phyloP scores from a whole-genome alignment of 2,113 vertebrate genomes.

The Struthidea cinerea region DNA sequence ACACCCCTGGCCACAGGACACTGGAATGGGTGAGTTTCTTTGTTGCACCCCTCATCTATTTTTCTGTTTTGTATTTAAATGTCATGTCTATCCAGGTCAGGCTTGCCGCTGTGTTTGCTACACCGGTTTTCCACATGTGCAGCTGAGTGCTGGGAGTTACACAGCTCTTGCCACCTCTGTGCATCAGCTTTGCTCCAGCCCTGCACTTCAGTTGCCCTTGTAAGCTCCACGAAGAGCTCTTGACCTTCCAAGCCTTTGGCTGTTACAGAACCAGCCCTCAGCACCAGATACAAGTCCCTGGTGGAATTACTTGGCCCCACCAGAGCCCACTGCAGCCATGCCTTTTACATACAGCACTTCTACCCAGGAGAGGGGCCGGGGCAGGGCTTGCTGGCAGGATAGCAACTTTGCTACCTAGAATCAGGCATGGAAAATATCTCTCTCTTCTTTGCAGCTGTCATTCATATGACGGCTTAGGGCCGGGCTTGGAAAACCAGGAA shows the following conservation, averaged over 20 bases:
- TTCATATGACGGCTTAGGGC: neutral
- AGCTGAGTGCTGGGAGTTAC: neutral
- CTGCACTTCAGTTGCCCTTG: neutral
- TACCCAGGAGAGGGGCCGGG: neutral
- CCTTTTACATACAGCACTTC: neutral
- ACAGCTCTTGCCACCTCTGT: neutral
- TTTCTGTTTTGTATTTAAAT: neutral
- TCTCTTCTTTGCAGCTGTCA: neutral
- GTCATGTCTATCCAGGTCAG: neutral
- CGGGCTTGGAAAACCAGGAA: neutral
- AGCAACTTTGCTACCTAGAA: neutral
- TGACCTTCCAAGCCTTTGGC: neutral
- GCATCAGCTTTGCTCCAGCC: neutral
- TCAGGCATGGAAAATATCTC: neutral
- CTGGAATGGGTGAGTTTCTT: neutral
- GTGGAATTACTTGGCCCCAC: neutral
- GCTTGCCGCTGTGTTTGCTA: neutral
- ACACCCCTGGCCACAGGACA: accelerated
- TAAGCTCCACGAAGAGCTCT: neutral
- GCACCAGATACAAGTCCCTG: accelerated
- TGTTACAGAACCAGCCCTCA: neutral
- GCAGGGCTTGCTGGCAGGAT: neutral
- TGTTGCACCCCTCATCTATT: neutral
- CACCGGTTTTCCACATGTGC: neutral
- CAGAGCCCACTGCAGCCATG: neutral